These are phyloP conservation scores for Epiblema foenella DNA, from an alignment of 2,888 invertebrate species.

Conservation along the genomic window DNA sequence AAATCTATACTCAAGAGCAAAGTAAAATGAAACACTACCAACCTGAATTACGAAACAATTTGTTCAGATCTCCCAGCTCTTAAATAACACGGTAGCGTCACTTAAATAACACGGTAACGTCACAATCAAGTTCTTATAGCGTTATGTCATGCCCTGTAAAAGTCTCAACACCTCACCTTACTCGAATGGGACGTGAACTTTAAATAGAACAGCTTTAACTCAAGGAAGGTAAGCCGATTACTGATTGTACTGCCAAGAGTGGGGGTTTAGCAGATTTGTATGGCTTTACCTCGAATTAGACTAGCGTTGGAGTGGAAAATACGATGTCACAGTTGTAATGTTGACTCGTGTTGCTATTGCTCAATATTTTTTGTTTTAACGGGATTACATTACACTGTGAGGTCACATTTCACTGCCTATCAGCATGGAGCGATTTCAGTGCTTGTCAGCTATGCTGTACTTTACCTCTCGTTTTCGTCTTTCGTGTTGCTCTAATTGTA, in stretches of 20 bases:
- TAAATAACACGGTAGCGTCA: no score
- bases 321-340: not conserved
- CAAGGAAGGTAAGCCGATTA: constrained; percentile 41
- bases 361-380: not conserved
- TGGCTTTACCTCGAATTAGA: constrained; percentile 33
- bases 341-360: not conserved
- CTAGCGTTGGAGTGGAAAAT: constrained; percentile 24
- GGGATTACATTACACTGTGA: no score
- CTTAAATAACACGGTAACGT: not conserved
- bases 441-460: no score
- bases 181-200: constrained; percentile 33
- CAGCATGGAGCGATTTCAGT: no score
- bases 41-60: no score
- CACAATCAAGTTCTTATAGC: constrained; percentile 2
- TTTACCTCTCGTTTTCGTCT: no score
- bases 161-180: constrained; percentile 22
- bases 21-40: no score
- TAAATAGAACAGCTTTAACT: constrained; percentile 37
- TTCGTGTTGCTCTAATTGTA: no score
- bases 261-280: constrained; percentile 38
- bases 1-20: no score
- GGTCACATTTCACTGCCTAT: no score
- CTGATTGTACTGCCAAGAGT: constrained; percentile 39
- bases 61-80: no score
- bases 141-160: constrained; percentile 5